phyloP scores from a whole-genome alignment of 2,888 invertebrate species.

The Argyresthia goedartella region DNA sequence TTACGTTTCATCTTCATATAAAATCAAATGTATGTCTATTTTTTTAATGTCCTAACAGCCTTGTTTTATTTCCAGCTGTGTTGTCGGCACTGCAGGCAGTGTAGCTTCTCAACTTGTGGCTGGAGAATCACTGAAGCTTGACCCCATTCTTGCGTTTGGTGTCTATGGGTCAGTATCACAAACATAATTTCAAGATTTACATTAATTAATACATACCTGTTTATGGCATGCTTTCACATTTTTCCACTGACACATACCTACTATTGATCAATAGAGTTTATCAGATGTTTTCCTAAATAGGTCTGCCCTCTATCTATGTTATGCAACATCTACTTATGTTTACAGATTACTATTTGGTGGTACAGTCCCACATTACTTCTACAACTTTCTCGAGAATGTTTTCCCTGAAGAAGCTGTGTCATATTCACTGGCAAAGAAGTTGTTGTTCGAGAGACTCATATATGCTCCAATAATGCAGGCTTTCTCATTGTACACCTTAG shows the following conservation, averaged over 20 bases:
- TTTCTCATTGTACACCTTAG: conserved; percentile 79
- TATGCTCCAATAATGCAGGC: conserved; percentile 81
- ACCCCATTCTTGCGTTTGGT: conserved; percentile 80
- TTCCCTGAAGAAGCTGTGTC: conserved; percentile 72
- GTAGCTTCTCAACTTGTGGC: conserved; percentile 78
- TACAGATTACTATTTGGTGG: conserved; percentile 83
- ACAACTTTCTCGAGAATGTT: conserved; percentile 71
- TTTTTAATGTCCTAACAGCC: neutral
- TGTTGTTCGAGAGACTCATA: conserved; percentile 79
- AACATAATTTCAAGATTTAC: no score
- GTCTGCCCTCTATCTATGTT: no score
- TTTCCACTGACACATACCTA: no score
- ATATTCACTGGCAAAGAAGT: conserved; percentile 68
- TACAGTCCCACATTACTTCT: conserved; percentile 84
- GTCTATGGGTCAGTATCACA: conserved; percentile 75
- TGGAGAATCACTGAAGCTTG: conserved; percentile 73
- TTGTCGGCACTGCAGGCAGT: conserved; percentile 80
- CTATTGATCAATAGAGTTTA: no score
- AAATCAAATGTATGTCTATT: no score
- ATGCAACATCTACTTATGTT: neutral
- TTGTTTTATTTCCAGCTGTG: conserved; percentile 67
- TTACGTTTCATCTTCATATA: no score
- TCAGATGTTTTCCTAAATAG: no score
- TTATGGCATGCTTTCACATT: no score
- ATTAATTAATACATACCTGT: no score